Conservation (phyloP, 1,140 invertebrate genomes). For the Wasmannia auropunctata region DNA sequence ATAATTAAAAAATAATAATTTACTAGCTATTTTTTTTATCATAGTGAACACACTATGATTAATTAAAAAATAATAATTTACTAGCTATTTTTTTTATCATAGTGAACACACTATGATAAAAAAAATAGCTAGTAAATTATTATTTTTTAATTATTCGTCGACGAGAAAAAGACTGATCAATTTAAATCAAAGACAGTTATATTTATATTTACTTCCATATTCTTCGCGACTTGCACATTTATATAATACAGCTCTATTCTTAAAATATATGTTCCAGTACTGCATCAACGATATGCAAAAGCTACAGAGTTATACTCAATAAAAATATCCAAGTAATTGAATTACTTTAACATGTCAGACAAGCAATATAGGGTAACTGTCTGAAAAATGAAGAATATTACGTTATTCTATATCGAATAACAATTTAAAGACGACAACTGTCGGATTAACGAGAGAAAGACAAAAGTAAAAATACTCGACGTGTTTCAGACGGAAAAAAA, state of each 20-base stretch:
- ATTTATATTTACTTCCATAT: neutral
- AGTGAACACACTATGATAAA: no score
- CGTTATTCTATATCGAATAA: neutral
- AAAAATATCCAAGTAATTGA: constrained; percentile 5
- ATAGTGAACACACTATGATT: no score
- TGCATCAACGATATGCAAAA: neutral
- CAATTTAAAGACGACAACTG: neutral
- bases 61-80: no score
- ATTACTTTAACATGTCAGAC: neutral
- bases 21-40: neutral
- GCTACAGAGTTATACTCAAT: neutral
- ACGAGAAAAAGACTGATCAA: neutral
- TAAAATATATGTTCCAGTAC: neutral
- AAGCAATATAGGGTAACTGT: neutral
- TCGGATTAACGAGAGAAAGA: neutral
- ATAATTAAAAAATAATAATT: neutral
- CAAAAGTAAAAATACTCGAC: neutral
- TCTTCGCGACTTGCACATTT: neutral
- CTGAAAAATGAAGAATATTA: neutral
- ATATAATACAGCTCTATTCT: neutral
- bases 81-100: neutral
- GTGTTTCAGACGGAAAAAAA: neutral
- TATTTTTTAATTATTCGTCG: neutral
- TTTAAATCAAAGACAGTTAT: neutral
- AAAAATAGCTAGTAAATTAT: neutral